Percentiles rank a stretch among this genome's conserved stretches.
These are phyloP conservation scores for Zingel zingel DNA, from an alignment of 2,113 vertebrate species.

Conservation along the genomic window DNA sequence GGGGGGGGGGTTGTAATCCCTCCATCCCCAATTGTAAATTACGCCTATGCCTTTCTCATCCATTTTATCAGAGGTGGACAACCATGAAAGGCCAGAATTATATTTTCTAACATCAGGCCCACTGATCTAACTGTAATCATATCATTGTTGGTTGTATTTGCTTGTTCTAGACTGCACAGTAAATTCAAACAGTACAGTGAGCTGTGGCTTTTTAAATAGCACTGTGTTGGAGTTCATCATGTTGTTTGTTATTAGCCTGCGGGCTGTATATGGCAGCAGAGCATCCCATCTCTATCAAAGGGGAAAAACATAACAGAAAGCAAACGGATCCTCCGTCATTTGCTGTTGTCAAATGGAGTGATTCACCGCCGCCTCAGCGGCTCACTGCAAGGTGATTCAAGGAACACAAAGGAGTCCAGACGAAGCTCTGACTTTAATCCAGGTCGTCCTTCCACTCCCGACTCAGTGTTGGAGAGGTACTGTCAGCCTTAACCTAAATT, in stretches of 20 bases:
- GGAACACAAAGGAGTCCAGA: constrained; percentile 21
- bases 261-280: constrained; percentile 26
- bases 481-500: constrained; percentile 73
- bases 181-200: background rate
- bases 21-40: too few relatives aligned
- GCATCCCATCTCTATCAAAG: constrained; percentile 28
- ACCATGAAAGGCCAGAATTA: background rate
- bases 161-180: background rate
- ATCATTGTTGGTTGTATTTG: constrained; percentile 1
- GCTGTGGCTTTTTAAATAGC: constrained; percentile 18
- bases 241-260: constrained; percentile 22
- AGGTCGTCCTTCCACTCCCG: constrained; percentile 28
- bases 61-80: background rate
- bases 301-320: constrained; percentile 25
- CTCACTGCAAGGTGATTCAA: constrained; percentile 55
- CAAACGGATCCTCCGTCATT: constrained; percentile 42
- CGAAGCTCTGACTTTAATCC: constrained; percentile 37
- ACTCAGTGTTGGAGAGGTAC: constrained; percentile 38
- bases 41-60: background rate
- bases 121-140: background rate
- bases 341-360: constrained; percentile 48
- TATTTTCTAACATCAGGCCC: background rate
- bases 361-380: constrained; percentile 33
- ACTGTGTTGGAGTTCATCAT: constrained; percentile 21
- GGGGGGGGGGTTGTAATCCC: too few relatives aligned